Percentiles rank a stretch among this genome's conserved stretches.
Conservation (phyloP, 2,113 vertebrate species). For the Misgurnus anguillicaudatus region DNA sequence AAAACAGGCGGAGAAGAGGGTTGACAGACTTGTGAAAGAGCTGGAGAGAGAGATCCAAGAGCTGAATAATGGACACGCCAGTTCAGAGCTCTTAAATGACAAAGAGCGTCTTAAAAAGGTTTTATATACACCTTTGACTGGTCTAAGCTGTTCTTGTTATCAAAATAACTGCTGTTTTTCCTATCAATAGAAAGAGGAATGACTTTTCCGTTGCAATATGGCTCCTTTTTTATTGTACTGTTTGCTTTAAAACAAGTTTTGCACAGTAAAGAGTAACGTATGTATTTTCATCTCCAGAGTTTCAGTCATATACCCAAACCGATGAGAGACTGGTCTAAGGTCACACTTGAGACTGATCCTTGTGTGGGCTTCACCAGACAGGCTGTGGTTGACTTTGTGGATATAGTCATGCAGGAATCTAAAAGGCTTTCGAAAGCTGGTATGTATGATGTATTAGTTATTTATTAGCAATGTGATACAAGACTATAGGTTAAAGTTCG, state of each 20-base stretch:
- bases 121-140: not conserved
- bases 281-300: slow-evolving; percentile 47
- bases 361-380: slow-evolving; percentile 71
- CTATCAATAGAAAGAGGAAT: no score
- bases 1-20: slow-evolving; percentile 66
- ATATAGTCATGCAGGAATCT: slow-evolving; percentile 65
- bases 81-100: slow-evolving; percentile 46
- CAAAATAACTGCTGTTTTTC: no score
- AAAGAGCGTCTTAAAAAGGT: slow-evolving; percentile 54
- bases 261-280: not conserved
- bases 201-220: no score
- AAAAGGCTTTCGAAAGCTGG: slow-evolving; percentile 73
- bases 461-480: not conserved
- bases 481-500: not conserved
- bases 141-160: no score
- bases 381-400: slow-evolving; percentile 66
- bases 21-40: slow-evolving; percentile 63
- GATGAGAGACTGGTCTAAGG: slow-evolving; percentile 74
- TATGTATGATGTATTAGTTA: slow-evolving; percentile 36
- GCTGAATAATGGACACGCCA: slow-evolving; percentile 59
- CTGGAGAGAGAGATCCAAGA: slow-evolving; percentile 69
- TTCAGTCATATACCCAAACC: slow-evolving; percentile 44
- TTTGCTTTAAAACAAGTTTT: not conserved
- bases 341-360: slow-evolving; percentile 70
- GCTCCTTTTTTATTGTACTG: no score